These are phyloP conservation scores for Podarcis cretensis DNA, from an alignment of 2,113 vertebrate genomes.

Conservation along the genomic window DNA sequence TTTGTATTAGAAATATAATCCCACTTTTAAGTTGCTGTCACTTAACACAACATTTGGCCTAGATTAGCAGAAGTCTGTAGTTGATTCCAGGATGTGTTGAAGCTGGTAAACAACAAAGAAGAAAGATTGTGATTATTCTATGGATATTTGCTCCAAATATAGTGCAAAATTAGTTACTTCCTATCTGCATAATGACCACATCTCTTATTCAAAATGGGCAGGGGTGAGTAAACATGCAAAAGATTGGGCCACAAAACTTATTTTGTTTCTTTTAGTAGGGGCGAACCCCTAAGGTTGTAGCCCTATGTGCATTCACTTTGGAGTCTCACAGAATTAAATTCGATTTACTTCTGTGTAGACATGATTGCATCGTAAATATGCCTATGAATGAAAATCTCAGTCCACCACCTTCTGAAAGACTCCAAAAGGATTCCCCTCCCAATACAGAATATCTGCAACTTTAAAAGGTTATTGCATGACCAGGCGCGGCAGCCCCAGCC, in stretches of 20 bases:
- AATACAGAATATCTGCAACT: background rate
- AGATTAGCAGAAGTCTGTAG: background rate
- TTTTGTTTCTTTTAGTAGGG: background rate
- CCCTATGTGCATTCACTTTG: background rate
- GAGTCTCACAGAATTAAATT: background rate
- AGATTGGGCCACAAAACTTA: background rate
- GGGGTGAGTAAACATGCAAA: background rate
- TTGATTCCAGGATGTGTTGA: background rate
- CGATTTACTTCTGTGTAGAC: background rate
- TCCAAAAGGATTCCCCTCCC: background rate
- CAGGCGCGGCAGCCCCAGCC: too few relatives aligned
- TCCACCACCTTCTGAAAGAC: too few relatives aligned
- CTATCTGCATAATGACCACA: background rate
- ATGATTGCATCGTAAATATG: conserved; percentile 50
- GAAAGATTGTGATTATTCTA: background rate
- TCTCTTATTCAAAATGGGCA: too few relatives aligned
- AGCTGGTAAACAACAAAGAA: background rate
- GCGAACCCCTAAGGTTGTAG: too few relatives aligned
- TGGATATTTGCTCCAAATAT: background rate
- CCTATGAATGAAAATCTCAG: conserved; percentile 18
- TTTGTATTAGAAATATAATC: too few relatives aligned
- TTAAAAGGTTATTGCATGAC: background rate
- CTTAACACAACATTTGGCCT: background rate
- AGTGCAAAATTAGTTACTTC: background rate
- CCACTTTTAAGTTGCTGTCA: background rate